Evolutionary conservation across 1,140 invertebrate genomes (phyloP).

Genomic region (Drosophila murphyi): DNA sequence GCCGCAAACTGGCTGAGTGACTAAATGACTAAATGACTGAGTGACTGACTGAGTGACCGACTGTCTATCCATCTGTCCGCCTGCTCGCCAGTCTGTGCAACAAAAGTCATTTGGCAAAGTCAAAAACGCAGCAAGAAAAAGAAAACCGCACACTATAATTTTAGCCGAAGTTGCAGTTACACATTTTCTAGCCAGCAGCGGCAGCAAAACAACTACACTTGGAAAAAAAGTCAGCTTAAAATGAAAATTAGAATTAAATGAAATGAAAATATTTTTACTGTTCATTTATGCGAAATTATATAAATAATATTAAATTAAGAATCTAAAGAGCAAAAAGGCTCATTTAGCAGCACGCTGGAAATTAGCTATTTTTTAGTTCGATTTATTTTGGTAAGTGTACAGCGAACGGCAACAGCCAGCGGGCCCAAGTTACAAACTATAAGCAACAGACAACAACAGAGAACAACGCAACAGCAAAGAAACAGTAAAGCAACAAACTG

Average conservation of each 20-base stretch:
- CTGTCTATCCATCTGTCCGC: too few relatives aligned
- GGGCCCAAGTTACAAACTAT: conserved; percentile 23
- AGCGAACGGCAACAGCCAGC: conserved; percentile 23
- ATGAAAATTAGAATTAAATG: too few relatives aligned
- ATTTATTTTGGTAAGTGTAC: not conserved
- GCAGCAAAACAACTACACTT: conserved; percentile 6
- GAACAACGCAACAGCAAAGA: conserved; percentile 18
- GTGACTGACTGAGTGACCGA: conserved; percentile 10
- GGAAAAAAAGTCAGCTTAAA: too few relatives aligned
- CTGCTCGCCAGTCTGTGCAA: not conserved
- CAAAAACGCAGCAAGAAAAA: conserved; percentile 52
- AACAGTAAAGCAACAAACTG: conserved; percentile 43
- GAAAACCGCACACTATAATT: conserved; percentile 69
- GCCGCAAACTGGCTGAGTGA: conserved; percentile 18
- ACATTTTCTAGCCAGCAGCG: conserved; percentile 65
- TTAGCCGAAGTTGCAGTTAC: conserved; percentile 72
- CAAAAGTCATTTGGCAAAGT: conserved; percentile 75
- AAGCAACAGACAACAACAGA: conserved; percentile 22
- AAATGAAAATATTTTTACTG: too few relatives aligned
- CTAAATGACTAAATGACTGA: conserved; percentile 8
- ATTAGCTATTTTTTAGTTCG: too few relatives aligned
- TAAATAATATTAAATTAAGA: too few relatives aligned
- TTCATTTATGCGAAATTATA: too few relatives aligned
- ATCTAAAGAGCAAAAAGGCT: too few relatives aligned
- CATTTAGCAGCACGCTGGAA: too few relatives aligned